Evolutionary conservation across 37 sponge, comb jelly and placozoan species (phyloP), one percentile per base, ranked within the genome.

Genomic region (Chondrosia reniformis): DNA sequence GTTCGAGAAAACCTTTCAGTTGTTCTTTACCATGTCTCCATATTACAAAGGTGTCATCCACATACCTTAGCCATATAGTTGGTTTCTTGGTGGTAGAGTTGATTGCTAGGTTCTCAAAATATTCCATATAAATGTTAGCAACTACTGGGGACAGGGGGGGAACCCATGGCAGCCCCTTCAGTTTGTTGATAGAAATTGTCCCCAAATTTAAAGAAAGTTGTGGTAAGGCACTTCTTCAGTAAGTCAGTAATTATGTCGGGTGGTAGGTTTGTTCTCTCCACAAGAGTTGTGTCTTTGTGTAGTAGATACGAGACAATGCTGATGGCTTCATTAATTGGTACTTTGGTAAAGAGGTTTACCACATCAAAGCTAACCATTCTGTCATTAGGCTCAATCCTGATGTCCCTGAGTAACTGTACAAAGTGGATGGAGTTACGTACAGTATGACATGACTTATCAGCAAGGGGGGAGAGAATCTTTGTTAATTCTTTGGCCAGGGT

Each of bases 81-180:
- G 66, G 66, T 12, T 32, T 27, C 31, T 4, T 30, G 19, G 4
- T 10, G 4, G 66, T 36, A 33, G 66, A 33, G 4, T 28, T 36
- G 6, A 64, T 2, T n/a, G 66, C 66, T 7, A 64, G 31, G 30
- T 49, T 15, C 15, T 49, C 52, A 59, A 59, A 59, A 59, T 13
- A 13, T 59, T 13, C n/a, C 43, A 69, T 69, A 25, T 69, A 69
- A 44, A 69, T 69, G 72, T 69, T 69, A 22, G 72, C 72, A 24
- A 69, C 72, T 8, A 69, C 72, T 34, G 72, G 72, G 10, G 72
- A 69, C 36, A 69, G 72, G 24, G 72, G 72, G 72, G 43, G 39
- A 43, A 4, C 72, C 72, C 72, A 69, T 69, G 36, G 72, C 72
- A 43, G 44, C 72, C 1, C 72, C 72, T 21, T 69, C 43, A 17